Evolutionary conservation across 30 jellyfish, hydroid and myxozoan genomes (phyloP).

Genomic region (Aurelia aurita): DNA sequence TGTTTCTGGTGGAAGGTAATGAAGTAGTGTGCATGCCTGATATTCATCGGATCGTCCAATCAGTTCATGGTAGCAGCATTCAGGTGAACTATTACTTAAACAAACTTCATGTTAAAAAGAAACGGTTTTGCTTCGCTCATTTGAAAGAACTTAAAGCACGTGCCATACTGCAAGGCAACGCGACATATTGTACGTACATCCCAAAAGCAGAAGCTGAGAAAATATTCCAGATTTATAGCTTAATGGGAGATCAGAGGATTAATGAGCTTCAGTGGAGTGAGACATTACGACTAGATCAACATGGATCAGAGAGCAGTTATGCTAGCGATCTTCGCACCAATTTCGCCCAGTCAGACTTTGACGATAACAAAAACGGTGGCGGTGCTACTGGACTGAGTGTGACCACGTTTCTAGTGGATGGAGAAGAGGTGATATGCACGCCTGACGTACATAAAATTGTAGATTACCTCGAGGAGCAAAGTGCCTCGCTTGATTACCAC

Average conservation of each 20-base stretch:
- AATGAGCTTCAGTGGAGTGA: slow-evolving; percentile 88
- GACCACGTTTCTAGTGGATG: slow-evolving; percentile 82
- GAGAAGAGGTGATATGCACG: slow-evolving; percentile 85
- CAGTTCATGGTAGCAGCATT: slow-evolving; percentile 95
- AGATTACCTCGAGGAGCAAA: slow-evolving; percentile 95
- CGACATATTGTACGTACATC: slow-evolving; percentile 95
- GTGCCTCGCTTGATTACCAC: slow-evolving; percentile 98
- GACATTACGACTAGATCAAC: slow-evolving; percentile 78
- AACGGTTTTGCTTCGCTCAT: slow-evolving; percentile 97
- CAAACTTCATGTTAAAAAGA: slow-evolving; percentile 91
- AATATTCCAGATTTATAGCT: slow-evolving; percentile 89
- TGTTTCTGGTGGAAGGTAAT: slow-evolving; percentile 90
- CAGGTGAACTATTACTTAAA: slow-evolving; percentile 95
- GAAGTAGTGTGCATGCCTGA: slow-evolving; percentile 99
- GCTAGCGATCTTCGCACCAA: slow-evolving; percentile 5
- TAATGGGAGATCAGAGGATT: slow-evolving; percentile 94
- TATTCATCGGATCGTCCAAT: slow-evolving; percentile 89
- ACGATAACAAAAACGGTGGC: slow-evolving; percentile 1
- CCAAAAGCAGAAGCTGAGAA: slow-evolving; percentile 97
- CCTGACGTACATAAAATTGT: slow-evolving; percentile 98
- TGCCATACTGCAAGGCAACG: slow-evolving; percentile 89
- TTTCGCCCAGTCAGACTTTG: slow-evolving; percentile 25
- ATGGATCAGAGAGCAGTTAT: slow-evolving; percentile 15
- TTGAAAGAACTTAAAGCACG: slow-evolving; percentile 92
- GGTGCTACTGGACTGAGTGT: slow-evolving; percentile 59